phyloP scores from a whole-genome alignment of 2,113 vertebrate species.

The Craseonycteris thonglongyai region DNA sequence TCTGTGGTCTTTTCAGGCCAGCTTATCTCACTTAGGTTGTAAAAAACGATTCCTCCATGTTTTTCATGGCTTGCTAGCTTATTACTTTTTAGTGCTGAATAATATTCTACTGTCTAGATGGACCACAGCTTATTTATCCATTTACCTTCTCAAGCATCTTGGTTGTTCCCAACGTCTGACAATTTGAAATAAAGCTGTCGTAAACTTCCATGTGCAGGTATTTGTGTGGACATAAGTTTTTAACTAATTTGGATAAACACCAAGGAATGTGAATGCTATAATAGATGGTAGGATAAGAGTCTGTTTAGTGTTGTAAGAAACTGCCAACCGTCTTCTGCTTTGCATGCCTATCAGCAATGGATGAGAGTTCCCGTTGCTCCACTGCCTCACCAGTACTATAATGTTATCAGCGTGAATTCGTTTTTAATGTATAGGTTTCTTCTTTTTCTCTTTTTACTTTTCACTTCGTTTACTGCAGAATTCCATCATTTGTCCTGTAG shows the following conservation, averaged over 20 bases:
- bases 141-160: no score
- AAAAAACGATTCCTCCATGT: no score
- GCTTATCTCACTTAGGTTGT: no score
- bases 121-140: no score
- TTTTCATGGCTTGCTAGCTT: no score
- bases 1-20: no score
- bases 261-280: neutral
- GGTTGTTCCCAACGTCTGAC: no score
- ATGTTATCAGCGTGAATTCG: neutral
- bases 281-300: neutral
- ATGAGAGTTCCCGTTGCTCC: neutral
- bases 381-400: neutral
- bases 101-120: no score
- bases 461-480: neutral
- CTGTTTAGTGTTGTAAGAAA: neutral
- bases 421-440: neutral
- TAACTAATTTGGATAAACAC: neutral
- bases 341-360: neutral
- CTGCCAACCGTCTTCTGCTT: neutral
- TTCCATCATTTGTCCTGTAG: neutral
- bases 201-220: neutral
- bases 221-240: neutral
- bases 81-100: no score
- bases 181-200: no score
- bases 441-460: neutral